phyloP scores from a whole-genome alignment of 2,888 invertebrate genomes.

The Leptinotarsa tumamoca region DNA sequence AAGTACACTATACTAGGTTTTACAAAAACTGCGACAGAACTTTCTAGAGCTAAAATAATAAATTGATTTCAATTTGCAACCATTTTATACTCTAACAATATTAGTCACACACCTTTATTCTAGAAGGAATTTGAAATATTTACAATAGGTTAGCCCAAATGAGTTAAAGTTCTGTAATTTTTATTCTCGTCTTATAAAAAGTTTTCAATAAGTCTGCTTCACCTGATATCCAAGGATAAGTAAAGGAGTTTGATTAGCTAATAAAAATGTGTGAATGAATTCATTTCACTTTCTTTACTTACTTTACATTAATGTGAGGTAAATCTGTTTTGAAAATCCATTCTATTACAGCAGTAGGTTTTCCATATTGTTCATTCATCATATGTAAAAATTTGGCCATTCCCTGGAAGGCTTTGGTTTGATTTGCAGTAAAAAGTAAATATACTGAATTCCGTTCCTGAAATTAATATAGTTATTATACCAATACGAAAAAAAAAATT shows the following conservation, averaged over 20 bases:
- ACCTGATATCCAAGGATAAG: not conserved
- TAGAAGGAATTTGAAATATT: too few species aligned
- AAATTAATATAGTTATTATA: slow-evolving; percentile 43
- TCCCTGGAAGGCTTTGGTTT: slow-evolving; percentile 55
- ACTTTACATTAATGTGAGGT: slow-evolving; percentile 48
- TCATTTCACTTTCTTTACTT: slow-evolving; percentile 20
- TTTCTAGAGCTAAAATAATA: too few species aligned
- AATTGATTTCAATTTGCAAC: too few species aligned
- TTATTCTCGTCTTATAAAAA: too few species aligned
- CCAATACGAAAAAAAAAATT: not conserved
- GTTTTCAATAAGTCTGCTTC: too few species aligned
- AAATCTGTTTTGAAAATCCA: slow-evolving; percentile 41
- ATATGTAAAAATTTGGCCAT: slow-evolving; percentile 44
- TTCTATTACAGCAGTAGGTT: slow-evolving; percentile 44
- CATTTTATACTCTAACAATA: too few species aligned
- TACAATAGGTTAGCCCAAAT: too few species aligned
- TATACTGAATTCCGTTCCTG: slow-evolving; percentile 64
- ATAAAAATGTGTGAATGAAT: not conserved
- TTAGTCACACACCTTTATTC: too few species aligned
- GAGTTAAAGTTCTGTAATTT: too few species aligned
- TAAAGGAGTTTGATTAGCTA: not conserved
- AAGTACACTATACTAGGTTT: too few species aligned
- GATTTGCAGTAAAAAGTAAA: slow-evolving; percentile 70
- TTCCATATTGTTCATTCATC: slow-evolving; percentile 33
- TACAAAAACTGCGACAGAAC: too few species aligned